Percentiles rank a stretch among this genome's conserved stretches.
Conservation (phyloP, 1,140 invertebrate genomes). For the Cyclina sinensis region DNA sequence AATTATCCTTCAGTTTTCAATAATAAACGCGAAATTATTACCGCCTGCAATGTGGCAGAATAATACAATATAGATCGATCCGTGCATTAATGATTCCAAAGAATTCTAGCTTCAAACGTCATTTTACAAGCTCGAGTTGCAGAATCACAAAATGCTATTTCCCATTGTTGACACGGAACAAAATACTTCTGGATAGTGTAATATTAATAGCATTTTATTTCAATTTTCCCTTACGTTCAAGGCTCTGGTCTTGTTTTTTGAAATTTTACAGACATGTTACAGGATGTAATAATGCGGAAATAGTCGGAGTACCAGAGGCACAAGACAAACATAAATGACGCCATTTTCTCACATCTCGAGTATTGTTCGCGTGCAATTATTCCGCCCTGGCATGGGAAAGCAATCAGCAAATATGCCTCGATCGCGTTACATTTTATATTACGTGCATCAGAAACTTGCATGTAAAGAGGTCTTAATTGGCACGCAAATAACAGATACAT, state of each 20-base stretch:
- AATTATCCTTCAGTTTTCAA: too few species aligned
- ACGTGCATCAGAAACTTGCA: conserved; percentile 25
- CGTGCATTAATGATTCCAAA: too few species aligned
- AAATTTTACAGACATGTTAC: conserved; percentile 21
- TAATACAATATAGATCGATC: too few species aligned
- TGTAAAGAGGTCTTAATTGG: conserved; percentile 44
- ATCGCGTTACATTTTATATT: conserved; percentile 42
- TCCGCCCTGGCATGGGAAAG: conserved; percentile 32
- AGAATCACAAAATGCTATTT: neutral
- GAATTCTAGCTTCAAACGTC: too few species aligned
- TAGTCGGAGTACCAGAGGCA: neutral
- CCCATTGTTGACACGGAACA: conserved; percentile 6
- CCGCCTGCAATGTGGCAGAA: too few species aligned
- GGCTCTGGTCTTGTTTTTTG: conserved; percentile 10
- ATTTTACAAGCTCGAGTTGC: neutral
- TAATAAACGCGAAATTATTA: too few species aligned
- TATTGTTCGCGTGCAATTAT: conserved; percentile 36
- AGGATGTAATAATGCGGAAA: neutral
- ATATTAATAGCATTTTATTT: neutral
- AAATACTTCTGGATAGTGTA: neutral
- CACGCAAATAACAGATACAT: conserved; percentile 55
- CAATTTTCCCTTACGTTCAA: neutral
- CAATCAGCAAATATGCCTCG: conserved; percentile 21
- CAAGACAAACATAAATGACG: conserved; percentile 13
- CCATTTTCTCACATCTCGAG: conserved; percentile 27